Base-by-base conservation (phyloP, 2,888 invertebrate genomes). In the Napeogenes inachia region DNA sequence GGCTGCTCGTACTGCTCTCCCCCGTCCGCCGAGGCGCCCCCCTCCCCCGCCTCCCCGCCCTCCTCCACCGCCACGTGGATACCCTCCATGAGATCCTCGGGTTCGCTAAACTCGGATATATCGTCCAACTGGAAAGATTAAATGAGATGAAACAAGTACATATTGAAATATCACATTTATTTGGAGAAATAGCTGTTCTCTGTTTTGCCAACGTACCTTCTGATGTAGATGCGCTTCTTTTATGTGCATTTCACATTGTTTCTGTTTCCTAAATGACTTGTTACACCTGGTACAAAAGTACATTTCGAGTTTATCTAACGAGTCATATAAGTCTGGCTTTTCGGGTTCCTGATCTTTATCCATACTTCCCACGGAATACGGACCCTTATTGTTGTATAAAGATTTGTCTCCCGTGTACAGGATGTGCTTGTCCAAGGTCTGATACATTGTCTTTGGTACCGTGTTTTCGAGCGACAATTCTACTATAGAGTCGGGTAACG, bases 81-180 rank as follows among this genome's bases (percentile, higher is more conserved):
- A 56, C 96, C 96, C 74, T 95, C 96, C 93, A 96, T 94, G 81
- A 96, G 92, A 82, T 96, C 96, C 79, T 96, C 96, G 0, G 96
- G 94, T 73, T 96, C 96, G 70, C 95, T 96, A 79, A 96, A 96
- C 80, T 96, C 96, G 67, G 93, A 93, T 75, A 94, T 92, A 66
- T 92, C 92, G 55, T 92, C 91, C 67, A 91, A 70, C 78, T 91
- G 81, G 0, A 55, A 61, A 5, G n/a, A 30, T 12, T 12, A 4
- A 42, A 42, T 10, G 0, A 42, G 10, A 35, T 13, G 13, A 53
- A 13, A 38, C 33, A 38, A n/a, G 4, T n/a, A 55, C 38, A 6
- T 13, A 13, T 13, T 38, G 10, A 30, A 50, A 50, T 6, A 21
- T 13, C 2, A 4, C 4, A 10, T 32, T 12, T 13, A n/a, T 32